These are phyloP conservation scores for Helobdella robusta DNA, from an alignment of 2,888 invertebrate genomes.

Conservation along the genomic window DNA sequence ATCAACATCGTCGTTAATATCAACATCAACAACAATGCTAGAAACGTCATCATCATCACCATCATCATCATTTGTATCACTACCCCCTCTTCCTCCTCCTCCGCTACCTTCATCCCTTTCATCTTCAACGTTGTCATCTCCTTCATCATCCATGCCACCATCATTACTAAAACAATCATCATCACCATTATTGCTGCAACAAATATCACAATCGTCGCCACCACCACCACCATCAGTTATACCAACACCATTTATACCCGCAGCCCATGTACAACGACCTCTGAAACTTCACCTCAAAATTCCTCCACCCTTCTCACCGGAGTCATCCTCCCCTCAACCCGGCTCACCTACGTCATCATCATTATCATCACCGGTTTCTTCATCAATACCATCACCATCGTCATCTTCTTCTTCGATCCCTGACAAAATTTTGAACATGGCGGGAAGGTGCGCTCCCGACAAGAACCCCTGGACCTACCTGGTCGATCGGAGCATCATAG, in stretches of 20 bases:
- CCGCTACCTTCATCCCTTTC: neutral
- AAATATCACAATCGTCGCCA: neutral
- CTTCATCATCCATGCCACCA: slow-evolving; percentile 2
- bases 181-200: neutral
- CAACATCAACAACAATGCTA: neutral
- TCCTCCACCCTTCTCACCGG: no score
- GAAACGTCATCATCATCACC: neutral
- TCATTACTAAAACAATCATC: neutral
- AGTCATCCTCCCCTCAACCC: no score
- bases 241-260: neutral
- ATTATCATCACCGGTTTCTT: no score
- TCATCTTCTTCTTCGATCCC: neutral
- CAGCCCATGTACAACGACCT: no score
- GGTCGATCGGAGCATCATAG: slow-evolving; percentile 11
- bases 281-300: slow-evolving; percentile 2
- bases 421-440: no score
- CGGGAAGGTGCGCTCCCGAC: neutral
- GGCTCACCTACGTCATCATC: no score
- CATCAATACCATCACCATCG: no score
- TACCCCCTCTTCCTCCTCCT: neutral
- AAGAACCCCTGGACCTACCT: neutral
- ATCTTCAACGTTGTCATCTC: slow-evolving; percentile 3
- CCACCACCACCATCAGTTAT: neutral
- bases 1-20: neutral
- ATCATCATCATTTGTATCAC: neutral